Percentiles rank a stretch among this genome's conserved stretches.
Evolutionary conservation across 2,113 vertebrate species (phyloP).

Genomic region (Himantopus leucocephalus): DNA sequence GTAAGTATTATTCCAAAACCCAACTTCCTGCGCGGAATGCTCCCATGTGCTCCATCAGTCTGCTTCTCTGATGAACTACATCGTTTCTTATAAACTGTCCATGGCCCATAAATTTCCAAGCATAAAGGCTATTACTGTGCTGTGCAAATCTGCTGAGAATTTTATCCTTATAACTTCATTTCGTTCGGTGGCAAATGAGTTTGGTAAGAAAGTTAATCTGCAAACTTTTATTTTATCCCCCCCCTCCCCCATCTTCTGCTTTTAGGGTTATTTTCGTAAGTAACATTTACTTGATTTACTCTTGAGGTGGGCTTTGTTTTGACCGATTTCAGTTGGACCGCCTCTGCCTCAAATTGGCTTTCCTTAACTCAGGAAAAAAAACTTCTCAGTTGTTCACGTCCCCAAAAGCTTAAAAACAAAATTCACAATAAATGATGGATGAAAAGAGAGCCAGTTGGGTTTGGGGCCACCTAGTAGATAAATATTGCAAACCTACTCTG

Average conservation of each 20-base stretch:
- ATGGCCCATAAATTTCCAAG: slow-evolving; percentile 94
- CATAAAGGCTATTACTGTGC: slow-evolving; percentile 85
- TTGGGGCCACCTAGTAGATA: background rate
- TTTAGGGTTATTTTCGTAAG: background rate
- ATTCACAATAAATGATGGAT: background rate
- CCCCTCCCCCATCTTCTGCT: background rate
- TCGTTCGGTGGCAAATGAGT: slow-evolving; percentile 69
- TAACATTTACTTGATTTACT: background rate
- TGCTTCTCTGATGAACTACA: slow-evolving; percentile 90
- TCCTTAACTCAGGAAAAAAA: background rate
- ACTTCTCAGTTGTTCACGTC: background rate
- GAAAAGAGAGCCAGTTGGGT: background rate
- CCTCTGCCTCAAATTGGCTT: background rate
- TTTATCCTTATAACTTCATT: slow-evolving; percentile 75
- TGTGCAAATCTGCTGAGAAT: slow-evolving; percentile 81
- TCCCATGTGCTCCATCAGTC: slow-evolving; percentile 85
- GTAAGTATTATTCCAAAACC: slow-evolving; percentile 92
- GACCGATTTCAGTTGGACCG: background rate
- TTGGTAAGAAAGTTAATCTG: slow-evolving; percentile 53
- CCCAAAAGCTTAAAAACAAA: background rate
- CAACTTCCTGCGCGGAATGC: slow-evolving; percentile 87
- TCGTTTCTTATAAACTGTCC: slow-evolving; percentile 94
- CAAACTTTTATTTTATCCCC: background rate
- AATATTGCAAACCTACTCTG: background rate
- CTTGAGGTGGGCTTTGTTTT: slow-evolving; percentile 28